A percentile compares a stretch with the other conserved stretches of the same genome.
These are phyloP conservation scores for Polietes domitor DNA, from an alignment of 2,888 invertebrate species.

Conservation along the genomic window DNA sequence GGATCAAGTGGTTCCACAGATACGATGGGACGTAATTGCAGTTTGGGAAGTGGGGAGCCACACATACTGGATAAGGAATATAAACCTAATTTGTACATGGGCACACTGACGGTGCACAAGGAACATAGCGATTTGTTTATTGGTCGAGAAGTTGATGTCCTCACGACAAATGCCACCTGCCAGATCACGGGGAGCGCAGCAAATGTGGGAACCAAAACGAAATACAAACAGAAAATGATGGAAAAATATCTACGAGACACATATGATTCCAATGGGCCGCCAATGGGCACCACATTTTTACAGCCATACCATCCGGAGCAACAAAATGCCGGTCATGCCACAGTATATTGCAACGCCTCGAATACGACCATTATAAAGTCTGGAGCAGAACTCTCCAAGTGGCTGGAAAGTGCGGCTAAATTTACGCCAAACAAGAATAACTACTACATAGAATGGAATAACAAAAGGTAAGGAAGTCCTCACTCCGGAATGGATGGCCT, in stretches of 20 bases:
- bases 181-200: conserved; percentile 58
- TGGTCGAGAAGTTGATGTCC: conserved; percentile 49
- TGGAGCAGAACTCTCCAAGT: conserved; percentile 86
- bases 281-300: background rate
- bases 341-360: conserved; percentile 3
- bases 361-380: conserved; percentile 70
- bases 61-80: background rate
- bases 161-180: conserved; percentile 69
- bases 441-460: conserved; percentile 86
- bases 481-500: too few relatives aligned
- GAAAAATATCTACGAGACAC: conserved; percentile 83
- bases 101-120: conserved; percentile 41
- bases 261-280: conserved; percentile 38
- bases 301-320: background rate
- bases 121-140: conserved; percentile 58
- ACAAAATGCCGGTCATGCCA: conserved; percentile 25
- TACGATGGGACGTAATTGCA: conserved; percentile 37
- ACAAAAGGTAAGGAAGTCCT: conserved; percentile 44
- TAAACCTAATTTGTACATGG: conserved; percentile 56
- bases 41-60: conserved; percentile 5
- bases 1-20: conserved; percentile 46
- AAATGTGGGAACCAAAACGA: conserved; percentile 73
- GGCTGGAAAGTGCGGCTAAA: conserved; percentile 88
- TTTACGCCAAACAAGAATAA: conserved; percentile 88
- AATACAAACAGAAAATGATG: conserved; percentile 84